Evolutionary conservation across 2,113 vertebrate species (phyloP).

Genomic region (Natator depressus): DNA sequence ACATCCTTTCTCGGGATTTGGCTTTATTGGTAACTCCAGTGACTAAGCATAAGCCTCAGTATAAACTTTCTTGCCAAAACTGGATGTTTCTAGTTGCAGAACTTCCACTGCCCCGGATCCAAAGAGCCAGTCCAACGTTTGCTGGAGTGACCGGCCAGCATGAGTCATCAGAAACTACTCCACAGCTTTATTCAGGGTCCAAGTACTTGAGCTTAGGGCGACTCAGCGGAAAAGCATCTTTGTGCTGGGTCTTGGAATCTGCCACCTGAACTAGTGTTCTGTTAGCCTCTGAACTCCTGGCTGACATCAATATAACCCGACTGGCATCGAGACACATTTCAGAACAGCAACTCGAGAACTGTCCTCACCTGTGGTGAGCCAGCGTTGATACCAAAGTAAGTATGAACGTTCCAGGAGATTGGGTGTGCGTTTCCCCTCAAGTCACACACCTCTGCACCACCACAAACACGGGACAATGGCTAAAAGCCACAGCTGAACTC

Average conservation of each 20-base stretch:
- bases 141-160: background rate
- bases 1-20: background rate
- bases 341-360: background rate
- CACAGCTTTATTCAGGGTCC: rapidly evolving
- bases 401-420: background rate
- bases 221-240: background rate
- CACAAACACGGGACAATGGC: background rate
- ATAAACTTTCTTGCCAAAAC: background rate
- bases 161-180: background rate
- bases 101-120: background rate
- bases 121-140: background rate
- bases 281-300: background rate
- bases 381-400: rapidly evolving
- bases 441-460: background rate
- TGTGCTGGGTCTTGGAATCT: background rate
- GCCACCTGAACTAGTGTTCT: background rate
- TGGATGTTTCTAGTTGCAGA: background rate
- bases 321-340: background rate
- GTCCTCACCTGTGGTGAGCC: background rate
- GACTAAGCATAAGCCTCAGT: background rate
- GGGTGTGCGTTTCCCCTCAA: background rate
- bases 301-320: background rate
- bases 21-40: background rate
- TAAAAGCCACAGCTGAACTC: background rate
- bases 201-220: background rate